Base-by-base conservation (phyloP, 2,888 invertebrate genomes). In the Cataglyphis altisquamis region DNA sequence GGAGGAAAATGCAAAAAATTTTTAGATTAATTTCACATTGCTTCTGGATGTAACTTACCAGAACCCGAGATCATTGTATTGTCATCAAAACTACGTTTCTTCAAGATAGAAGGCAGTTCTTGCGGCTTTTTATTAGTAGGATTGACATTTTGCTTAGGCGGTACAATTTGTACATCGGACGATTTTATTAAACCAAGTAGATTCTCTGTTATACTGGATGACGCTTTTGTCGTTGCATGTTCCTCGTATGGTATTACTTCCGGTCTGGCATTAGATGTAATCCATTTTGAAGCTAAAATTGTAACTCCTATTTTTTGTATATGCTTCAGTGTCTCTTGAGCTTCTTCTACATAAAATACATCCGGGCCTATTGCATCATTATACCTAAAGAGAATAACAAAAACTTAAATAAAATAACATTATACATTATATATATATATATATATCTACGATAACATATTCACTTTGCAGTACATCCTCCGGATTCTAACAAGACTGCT, bases 271-370 rank as follows among this genome's bases (percentile, higher is more conserved):
- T 97, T 97, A 0, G 97, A 96, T 0, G 96, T 93, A 85, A 97
- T 95, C 96, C 97, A 97, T 12, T 96, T 96, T 60, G 96, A 96
- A 12, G 97, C 96, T 73, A 98, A 95, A 88, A 96, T 96, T 85
- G 97, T 96, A 29, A 98, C 95, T 4, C 98, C 98, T 18, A 98
- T 96, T 88, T 97, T 97, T 90, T 97, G 97, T 0, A 98, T 95
- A 88, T 98, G 96, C 72, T 97, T 97, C 3, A 98, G 94, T 1
- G 98, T 98, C 86, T 98, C 98, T 94, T 98, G 97, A 73, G 97
- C 98, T 94, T 98, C 98, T 95, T 98, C 98, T 0, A 98, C 97
- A 91, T 98, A 98, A 94, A 98, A 97, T 0, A 97, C 96, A 84
- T 98, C 97, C 0, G 98, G 98, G 0, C 97, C 96, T 52, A 96